These are phyloP conservation scores for Pogonophryne albipinna DNA, from an alignment of 2,797 vertebrate genomes.

Conservation along the genomic window DNA sequence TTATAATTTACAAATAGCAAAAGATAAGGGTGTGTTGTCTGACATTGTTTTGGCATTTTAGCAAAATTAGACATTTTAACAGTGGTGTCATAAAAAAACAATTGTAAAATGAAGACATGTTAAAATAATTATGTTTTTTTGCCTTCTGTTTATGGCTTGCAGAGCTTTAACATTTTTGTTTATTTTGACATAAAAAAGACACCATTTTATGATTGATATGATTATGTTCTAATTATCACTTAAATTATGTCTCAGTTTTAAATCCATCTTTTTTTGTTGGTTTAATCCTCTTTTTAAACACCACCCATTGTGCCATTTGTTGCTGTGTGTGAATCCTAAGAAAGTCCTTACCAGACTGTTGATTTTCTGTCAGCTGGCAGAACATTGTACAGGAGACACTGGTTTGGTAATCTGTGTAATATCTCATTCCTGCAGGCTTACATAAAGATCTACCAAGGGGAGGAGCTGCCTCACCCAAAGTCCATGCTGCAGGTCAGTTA, in stretches of 20 bases:
- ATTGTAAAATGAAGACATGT: too few relatives aligned
- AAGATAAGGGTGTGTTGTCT: not conserved
- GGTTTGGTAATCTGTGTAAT: not conserved
- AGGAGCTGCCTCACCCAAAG: conserved; percentile 96
- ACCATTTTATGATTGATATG: not conserved
- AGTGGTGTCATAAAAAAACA: not conserved
- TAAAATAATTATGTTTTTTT: not conserved
- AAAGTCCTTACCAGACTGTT: not conserved
- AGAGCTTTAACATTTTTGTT: not conserved
- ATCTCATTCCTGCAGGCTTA: conserved; percentile 87
- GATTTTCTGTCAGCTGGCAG: not conserved
- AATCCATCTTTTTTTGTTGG: too few relatives aligned
- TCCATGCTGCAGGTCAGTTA: conserved; percentile 94
- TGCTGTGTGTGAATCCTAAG: not conserved
- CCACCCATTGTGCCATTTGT: too few relatives aligned
- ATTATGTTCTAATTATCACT: not conserved
- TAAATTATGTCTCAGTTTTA: not conserved
- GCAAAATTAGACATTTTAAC: too few relatives aligned
- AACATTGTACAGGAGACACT: not conserved
- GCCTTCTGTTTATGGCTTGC: not conserved
- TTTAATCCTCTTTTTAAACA: too few relatives aligned
- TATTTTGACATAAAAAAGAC: not conserved
- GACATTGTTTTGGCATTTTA: too few relatives aligned
- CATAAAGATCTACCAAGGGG: conserved; percentile 98
- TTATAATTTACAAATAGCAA: too few relatives aligned